Evolutionary conservation across 2,888 invertebrate species (phyloP), one percentile per base, ranked within the genome.

Genomic region (Habrosyne pyritoides): DNA sequence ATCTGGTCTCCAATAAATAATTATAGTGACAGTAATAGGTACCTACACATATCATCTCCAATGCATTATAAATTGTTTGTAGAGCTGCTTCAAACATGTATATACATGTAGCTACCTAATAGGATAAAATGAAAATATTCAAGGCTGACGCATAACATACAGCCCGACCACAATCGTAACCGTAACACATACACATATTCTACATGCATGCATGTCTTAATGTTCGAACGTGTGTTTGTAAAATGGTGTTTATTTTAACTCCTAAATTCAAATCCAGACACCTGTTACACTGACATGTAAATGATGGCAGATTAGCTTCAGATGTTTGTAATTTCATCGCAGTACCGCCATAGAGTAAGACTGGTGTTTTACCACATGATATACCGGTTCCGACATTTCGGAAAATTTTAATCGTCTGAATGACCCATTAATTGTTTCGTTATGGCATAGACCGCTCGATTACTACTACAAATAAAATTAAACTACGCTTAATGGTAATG

Each of bases 81-180:
- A 42, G 42, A 42, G 42, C 42, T 18, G 42, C 18, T 33, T 33
- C n/a, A 33, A n/a, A n/a, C 33, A 33, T 33, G n/a, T n/a, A n/a
- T n/a, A 0, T 3, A n/a, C 3, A 5, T 24, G n/a, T 14, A 36
- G n/a, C 18, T 14, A 28, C 18, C 26, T 60, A 59, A 60, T 59
- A 56, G 62, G 61, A 65, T 71, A 56, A 63, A 61, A 53, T 64
- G 63, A 65, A 66, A 53, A 66, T 56, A 51, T 61, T 65, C 72
- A 67, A 67, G 64, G 70, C 61, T 61, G 67, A 66, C 70, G 61
- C 56, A 57, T 64, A 24, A 48, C 63, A 63, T 36, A 33, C 36
- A 36, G 42, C 42, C 42, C 42, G 18, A 6, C 42, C 18, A 18
- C 64, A 47, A 21, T 42, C 50, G 54, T 53, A 53, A 56, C 52